A percentile compares a stretch with the other conserved stretches of the same genome.
phyloP scores from a whole-genome alignment of 2,113 vertebrate genomes.

The Dromaius novaehollandiae region DNA sequence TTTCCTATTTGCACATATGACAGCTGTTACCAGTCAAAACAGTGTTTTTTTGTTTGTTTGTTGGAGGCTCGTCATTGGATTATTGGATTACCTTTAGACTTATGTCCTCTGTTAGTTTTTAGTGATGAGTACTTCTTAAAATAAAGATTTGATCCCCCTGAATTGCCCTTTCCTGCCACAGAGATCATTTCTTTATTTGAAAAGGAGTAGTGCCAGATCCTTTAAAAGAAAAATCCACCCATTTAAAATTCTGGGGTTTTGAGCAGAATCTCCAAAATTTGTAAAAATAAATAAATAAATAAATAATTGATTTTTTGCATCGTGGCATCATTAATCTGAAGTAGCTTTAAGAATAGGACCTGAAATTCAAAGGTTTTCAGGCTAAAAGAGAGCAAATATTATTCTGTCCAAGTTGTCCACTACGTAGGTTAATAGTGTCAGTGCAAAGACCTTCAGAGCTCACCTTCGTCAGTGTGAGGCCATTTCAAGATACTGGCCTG shows the following conservation, averaged over 20 bases:
- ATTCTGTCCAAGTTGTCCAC: background rate
- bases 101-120: background rate
- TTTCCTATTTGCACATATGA: background rate
- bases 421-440: background rate
- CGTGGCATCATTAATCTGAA: background rate
- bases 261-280: background rate
- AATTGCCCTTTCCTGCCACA: background rate
- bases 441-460: background rate
- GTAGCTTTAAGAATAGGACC: background rate
- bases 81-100: background rate
- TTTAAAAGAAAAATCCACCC: background rate
- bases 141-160: background rate
- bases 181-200: background rate
- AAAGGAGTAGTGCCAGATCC: background rate
- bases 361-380: fast-evolving
- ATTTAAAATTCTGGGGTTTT: background rate
- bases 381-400: background rate
- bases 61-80: background rate
- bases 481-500: background rate
- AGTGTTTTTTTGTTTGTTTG: background rate
- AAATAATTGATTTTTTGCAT: background rate
- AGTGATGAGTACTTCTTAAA: background rate
- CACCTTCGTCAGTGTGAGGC: background rate
- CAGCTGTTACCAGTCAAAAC: conserved; percentile 45
- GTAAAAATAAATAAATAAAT: too few species aligned